Conservation (phyloP, 2,113 vertebrate genomes). For the Melanocharis versteri region DNA sequence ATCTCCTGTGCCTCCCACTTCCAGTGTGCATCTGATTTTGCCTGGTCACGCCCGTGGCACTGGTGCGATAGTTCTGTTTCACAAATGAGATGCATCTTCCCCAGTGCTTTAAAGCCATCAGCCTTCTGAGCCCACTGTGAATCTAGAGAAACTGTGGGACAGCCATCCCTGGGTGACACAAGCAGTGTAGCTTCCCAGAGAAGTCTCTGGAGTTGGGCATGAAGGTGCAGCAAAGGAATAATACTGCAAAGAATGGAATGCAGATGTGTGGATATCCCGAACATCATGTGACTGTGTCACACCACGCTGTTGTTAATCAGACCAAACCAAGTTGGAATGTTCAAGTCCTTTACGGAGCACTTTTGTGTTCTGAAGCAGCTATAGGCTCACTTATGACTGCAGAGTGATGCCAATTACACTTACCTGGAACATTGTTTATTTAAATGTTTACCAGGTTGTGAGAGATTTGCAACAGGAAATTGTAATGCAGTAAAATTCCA, state of each 20-base stretch:
- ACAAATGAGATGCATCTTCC: background rate
- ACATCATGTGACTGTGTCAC: accelerated
- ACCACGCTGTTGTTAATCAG: background rate
- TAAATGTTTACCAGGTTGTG: background rate
- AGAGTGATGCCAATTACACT: background rate
- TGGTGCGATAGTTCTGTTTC: background rate
- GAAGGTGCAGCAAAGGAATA: background rate
- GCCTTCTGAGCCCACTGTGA: background rate
- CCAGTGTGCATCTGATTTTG: background rate
- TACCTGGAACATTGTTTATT: background rate
- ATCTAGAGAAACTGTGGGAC: background rate
- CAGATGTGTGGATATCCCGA: background rate
- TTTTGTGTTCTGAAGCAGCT: background rate
- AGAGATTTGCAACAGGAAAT: background rate
- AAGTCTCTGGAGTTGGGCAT: background rate
- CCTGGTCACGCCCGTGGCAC: no score
- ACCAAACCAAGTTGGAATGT: background rate
- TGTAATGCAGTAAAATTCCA: background rate
- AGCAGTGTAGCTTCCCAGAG: background rate
- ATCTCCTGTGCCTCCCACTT: background rate
- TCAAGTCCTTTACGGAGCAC: background rate
- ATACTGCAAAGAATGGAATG: background rate
- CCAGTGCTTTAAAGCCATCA: background rate
- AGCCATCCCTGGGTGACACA: background rate
- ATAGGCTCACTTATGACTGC: background rate